Base-by-base conservation (phyloP, 2,113 vertebrate species). In the Tetrao urogallus region DNA sequence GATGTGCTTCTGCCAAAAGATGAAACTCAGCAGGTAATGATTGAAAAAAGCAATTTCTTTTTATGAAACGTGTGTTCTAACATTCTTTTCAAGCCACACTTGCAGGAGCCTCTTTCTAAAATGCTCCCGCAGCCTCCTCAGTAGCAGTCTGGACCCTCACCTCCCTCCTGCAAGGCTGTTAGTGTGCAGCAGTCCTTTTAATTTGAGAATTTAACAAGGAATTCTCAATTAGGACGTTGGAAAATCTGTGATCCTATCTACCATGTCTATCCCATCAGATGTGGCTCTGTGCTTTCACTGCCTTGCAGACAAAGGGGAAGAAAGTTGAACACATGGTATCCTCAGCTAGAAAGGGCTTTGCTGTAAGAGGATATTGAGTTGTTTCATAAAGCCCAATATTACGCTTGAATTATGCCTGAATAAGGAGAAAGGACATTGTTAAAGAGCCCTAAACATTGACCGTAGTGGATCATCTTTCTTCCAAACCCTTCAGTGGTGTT, bases 301-400 rank as follows among this genome's bases (percentile, higher is more conserved):
- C 78, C 45, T 8, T 14, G 89, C 38, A 91, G 76, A 94, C 95
- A 94, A 82, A 96, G 79, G 77, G 69, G 25, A 81, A 66, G 45
- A 61, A 67, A 86, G 69, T 72, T 81, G 94, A 84, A 85, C 93
- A 92, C 96, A 85, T 76, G 96, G 85, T 75, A 13, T 13, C 50
- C 67, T 92, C 75, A 70, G 17, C 78, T 57, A 72, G 95, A 95
- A 96, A 95, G 92, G 71, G 82, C 84, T 93, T 85, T 83, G 84
- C 85, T 45, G 12, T 30, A 82, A 88, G 87, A 92, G 93, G 96
- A 88, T 86, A 93, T 60, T 30, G 94, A 93, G 96, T 95, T 97
- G 94, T 95, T 84, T 89, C 85, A 71, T 92, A 95, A 97, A 97
- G 84, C 93, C 92, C 90, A 88, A 91, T 94, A 96, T 96, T 96